Evolutionary conservation across 1,140 invertebrate species (phyloP).

Genomic region (Nymphalis io): DNA sequence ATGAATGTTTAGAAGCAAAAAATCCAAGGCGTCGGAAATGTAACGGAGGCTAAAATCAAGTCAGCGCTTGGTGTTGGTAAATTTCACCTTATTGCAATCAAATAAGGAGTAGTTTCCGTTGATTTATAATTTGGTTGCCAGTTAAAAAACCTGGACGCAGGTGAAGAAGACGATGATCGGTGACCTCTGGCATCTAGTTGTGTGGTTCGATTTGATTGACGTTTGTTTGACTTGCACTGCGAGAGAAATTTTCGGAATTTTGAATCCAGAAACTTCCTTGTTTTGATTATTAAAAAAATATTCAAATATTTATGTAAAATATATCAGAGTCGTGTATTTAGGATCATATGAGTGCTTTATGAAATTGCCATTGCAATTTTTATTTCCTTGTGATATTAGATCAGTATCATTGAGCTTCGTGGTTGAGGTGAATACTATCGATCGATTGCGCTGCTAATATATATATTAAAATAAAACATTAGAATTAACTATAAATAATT

Average conservation of each 20-base stretch:
- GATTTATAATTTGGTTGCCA: constrained; percentile 30
- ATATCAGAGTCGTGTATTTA: too few relatives aligned
- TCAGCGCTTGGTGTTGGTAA: constrained; percentile 34
- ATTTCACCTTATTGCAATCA: constrained; percentile 34
- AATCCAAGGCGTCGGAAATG: constrained; percentile 45
- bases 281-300: not conserved
- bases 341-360: too few relatives aligned
- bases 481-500: not conserved
- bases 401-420: too few relatives aligned
- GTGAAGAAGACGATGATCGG: constrained; percentile 58
- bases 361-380: too few relatives aligned
- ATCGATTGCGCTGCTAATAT: too few relatives aligned
- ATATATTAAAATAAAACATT: too few relatives aligned
- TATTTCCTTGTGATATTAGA: not conserved
- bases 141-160: constrained; percentile 36
- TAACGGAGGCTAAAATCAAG: constrained; percentile 39
- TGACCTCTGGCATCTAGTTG: constrained; percentile 69
- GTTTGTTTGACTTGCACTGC: constrained; percentile 64
- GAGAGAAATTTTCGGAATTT: constrained; percentile 65
- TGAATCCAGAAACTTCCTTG: constrained; percentile 10
- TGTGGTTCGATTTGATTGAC: constrained; percentile 70
- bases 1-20: constrained; percentile 71
- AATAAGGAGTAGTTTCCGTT: constrained; percentile 42
- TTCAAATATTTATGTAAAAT: not conserved
- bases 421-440: too few relatives aligned